Evolutionary conservation across 2,888 invertebrate species (phyloP).

Genomic region (Tiliacea aurago): DNA sequence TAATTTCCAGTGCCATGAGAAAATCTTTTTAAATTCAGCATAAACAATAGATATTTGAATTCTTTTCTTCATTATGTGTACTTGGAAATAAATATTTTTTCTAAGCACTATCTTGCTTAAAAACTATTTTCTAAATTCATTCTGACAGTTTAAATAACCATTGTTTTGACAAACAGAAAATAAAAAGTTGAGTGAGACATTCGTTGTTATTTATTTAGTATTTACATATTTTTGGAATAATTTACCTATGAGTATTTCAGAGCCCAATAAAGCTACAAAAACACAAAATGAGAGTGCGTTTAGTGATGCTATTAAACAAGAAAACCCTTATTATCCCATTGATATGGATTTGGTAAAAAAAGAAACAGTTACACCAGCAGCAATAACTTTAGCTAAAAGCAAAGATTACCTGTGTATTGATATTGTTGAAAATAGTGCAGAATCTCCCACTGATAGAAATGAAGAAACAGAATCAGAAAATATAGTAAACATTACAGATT

Average conservation of each 20-base stretch:
- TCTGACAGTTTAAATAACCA: background rate
- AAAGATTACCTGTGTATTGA: slow-evolving; percentile 27
- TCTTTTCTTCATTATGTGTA: no score
- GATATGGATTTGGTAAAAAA: slow-evolving; percentile 36
- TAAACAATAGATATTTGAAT: no score
- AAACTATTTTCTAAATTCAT: slow-evolving; percentile 11
- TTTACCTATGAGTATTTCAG: slow-evolving; percentile 43
- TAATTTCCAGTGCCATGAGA: background rate
- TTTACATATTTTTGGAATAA: slow-evolving; percentile 4
- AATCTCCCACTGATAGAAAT: background rate
- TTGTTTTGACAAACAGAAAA: slow-evolving; percentile 22
- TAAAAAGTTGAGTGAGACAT: slow-evolving; percentile 12
- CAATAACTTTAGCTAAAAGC: slow-evolving; percentile 3
- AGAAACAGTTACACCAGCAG: slow-evolving; percentile 28
- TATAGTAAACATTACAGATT: slow-evolving; percentile 4
- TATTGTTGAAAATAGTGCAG: slow-evolving; percentile 19
- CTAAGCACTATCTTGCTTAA: background rate
- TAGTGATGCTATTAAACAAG: slow-evolving; percentile 16
- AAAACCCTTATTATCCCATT: slow-evolving; percentile 14
- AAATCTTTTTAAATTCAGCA: no score
- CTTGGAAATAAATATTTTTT: background rate
- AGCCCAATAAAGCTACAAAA: background rate
- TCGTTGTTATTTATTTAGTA: slow-evolving; percentile 11
- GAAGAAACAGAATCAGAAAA: slow-evolving; percentile 11
- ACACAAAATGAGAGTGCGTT: slow-evolving; percentile 18